phyloP scores from a whole-genome alignment of 2,113 vertebrate genomes.

The Myodes glareolus region DNA sequence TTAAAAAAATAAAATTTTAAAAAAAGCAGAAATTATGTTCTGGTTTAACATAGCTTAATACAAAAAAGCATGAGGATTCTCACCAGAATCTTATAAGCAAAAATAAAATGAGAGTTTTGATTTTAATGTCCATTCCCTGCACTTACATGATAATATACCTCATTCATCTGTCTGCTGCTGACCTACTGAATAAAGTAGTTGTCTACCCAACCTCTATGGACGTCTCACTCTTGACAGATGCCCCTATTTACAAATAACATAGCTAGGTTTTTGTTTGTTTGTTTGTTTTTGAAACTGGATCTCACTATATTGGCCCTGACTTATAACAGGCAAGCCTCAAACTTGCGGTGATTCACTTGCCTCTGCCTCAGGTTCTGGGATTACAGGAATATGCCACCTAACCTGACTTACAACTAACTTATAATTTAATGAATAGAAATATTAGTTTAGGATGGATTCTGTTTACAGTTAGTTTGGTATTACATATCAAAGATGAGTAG shows the following conservation, averaged over 20 bases:
- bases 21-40: neutral
- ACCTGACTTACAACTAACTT: neutral
- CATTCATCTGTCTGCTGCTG: neutral
- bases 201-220: neutral
- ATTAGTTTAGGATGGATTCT: neutral
- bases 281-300: neutral
- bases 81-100: constrained; percentile 2
- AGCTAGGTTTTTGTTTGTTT: neutral
- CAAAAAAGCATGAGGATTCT: neutral
- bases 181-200: neutral
- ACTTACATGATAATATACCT: neutral
- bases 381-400: neutral
- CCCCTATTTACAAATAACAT: neutral
- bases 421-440: constrained; percentile 30
- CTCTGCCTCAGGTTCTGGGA: neutral
- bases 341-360: neutral
- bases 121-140: neutral
- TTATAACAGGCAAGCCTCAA: neutral
- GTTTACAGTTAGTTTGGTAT: neutral
- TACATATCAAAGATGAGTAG: constrained; percentile 4
- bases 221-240: constrained; percentile 11
- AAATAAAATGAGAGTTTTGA: neutral
- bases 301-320: neutral
- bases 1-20: neutral
- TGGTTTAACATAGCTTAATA: neutral